phyloP scores from a whole-genome alignment of 2,888 invertebrate genomes.

The Caenorhabditis japonica region DNA sequence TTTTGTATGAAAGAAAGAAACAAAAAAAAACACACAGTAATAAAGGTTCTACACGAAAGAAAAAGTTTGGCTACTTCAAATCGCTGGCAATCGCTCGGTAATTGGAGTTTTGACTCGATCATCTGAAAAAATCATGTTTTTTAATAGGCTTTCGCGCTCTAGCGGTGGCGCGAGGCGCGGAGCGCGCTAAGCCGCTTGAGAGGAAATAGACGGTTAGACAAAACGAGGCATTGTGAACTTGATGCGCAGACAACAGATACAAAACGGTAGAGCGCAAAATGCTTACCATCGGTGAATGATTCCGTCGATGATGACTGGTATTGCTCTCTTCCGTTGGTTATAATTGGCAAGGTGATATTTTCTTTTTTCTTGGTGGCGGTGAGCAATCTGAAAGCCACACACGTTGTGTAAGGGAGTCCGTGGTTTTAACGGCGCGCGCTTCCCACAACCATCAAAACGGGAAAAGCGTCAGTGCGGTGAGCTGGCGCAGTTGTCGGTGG shows the following conservation, averaged over 20 bases:
- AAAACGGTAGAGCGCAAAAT: background rate
- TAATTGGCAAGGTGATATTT: slow-evolving; percentile 29
- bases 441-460: too few relatives aligned
- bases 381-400: slow-evolving; percentile 14
- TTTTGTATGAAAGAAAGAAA: background rate
- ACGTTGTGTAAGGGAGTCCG: too few relatives aligned
- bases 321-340: slow-evolving; percentile 40
- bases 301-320: slow-evolving; percentile 32
- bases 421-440: too few relatives aligned
- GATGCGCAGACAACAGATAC: too few relatives aligned
- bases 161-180: too few relatives aligned
- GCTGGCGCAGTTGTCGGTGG: too few relatives aligned
- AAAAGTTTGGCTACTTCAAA: too few relatives aligned
- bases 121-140: slow-evolving; percentile 18
- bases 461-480: too few relatives aligned
- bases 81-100: slow-evolving; percentile 34
- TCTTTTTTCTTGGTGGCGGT: slow-evolving; percentile 30
- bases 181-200: too few relatives aligned
- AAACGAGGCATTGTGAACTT: too few relatives aligned
- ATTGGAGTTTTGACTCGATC: slow-evolving; percentile 35
- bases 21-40: background rate
- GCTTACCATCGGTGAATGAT: slow-evolving; percentile 29
- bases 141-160: too few relatives aligned
- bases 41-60: background rate
- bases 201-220: too few relatives aligned